phyloP scores from a whole-genome alignment of 2,113 vertebrate genomes.

The Tyrannus savana region DNA sequence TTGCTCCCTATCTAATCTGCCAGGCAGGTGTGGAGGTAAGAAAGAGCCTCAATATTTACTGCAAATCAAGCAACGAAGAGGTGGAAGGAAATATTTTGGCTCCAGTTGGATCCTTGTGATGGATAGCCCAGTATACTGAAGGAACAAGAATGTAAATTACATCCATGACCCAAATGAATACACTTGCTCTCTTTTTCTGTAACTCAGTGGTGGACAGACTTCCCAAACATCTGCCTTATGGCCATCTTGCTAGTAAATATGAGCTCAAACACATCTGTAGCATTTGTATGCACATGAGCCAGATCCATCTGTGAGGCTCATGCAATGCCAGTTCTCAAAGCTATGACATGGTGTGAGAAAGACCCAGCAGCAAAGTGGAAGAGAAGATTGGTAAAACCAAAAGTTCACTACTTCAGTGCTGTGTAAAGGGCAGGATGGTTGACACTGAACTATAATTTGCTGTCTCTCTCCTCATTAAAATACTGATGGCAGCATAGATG shows the following conservation, averaged over 20 bases:
- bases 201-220: not conserved
- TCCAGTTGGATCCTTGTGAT: not conserved
- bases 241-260: not conserved
- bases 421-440: accelerated
- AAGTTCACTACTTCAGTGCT: not conserved
- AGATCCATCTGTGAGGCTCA: not conserved
- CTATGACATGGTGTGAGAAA: not conserved
- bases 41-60: not conserved
- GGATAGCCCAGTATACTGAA: not conserved
- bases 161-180: not conserved
- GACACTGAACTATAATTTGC: not conserved
- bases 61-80: not conserved
- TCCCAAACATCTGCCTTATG: not conserved
- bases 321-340: not conserved
- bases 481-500: not conserved
- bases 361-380: not conserved
- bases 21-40: not conserved
- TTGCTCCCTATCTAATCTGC: not conserved
- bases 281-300: not conserved
- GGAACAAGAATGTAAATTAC: accelerated
- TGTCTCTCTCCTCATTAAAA: not conserved
- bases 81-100: not conserved
- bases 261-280: not conserved
- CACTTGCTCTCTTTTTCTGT: not conserved
- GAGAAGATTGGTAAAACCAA: accelerated